Base-by-base conservation (phyloP, 2,113 vertebrate species). In the Boulengeromyrus knoepffleri region DNA sequence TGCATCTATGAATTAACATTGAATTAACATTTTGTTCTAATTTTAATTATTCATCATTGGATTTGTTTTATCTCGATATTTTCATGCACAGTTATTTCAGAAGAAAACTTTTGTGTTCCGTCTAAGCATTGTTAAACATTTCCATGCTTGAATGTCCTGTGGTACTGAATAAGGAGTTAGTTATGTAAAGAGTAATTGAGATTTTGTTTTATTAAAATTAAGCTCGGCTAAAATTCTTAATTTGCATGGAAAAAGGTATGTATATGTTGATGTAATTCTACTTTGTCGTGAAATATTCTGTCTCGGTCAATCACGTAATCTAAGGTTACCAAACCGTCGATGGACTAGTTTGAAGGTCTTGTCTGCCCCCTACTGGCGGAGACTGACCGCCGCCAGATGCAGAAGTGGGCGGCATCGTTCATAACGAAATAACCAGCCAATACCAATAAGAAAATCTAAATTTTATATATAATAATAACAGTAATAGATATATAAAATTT, bases 291-390 rank as follows among this genome's bases (percentile, higher is more conserved):
- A 27, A 85, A 42, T 42, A 80, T 42, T 70, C 10, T 31, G 10
- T 27, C 77, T 9, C 9, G 2, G 39, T 6, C 39, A 45, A 19
- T 47, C 46, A 86, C 45, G 47, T 86, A 46, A 47, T 47, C 21
- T 85, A 24, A n/a, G 19, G 27, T 36, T 53, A 53, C 10, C n/a
- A 36, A 56, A 15, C n/a, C 21, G n/a, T 31, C 27, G 77, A 8
- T 17, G 6, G 50, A 80, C 15, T 15, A 19, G 39, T 89, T 24
- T 24, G n/a, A 85, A 53, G 86, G 45, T 56, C 91, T 77, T 89
- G 80, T 46, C 93, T 95, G 95, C 94, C 94, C 93, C 92, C 95
- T 93, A 24, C 77, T 88, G 92, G 89, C 21, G 15, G 17, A 39
- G 17, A 27, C 8, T 4, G n/a, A 31, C 19, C 31, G 36, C 12